Evolutionary conservation across 2,888 invertebrate species (phyloP), one percentile per base, ranked within the genome.

Genomic region (Drosophila seclusa): DNA sequence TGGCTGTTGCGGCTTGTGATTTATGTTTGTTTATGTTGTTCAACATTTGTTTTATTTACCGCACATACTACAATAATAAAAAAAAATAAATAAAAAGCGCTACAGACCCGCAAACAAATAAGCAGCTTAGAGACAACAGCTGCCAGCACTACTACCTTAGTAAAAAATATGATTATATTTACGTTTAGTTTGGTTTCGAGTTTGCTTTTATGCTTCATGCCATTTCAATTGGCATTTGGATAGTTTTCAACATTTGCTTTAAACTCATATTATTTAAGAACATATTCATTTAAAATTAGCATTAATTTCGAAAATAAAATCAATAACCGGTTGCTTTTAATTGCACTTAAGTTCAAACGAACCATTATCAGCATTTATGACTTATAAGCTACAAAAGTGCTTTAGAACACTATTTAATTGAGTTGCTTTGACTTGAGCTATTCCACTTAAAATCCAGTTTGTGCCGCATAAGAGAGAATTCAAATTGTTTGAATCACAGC

Each of bases 21-120:
- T 90, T 90, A 90, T 89, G 87, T 78, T 69, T 72, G 69, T 87
- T 83, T 80, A 73, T 70, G 72, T 79, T 83, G 84, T 78, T 74
- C 87, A 87, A 65, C 87, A 84, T 88, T 84, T 84, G 81, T 88
- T 88, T 83, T 83, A 61, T 71, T 80, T 62, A 80, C 80, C 78
- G 52, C 76, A 76, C 66, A 77, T 38, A 40, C 52, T 27, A 49
- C 7, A 58, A 62, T 13, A 38, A 64, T 34, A 65, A 55, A 58
- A 57, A 57, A 55, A 32, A 16, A 54, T 63, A 53, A 54, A 38
- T 27, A 55, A 40, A 31, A 36, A 55, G 27, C 58, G 36, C 53
- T 13, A 49, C 13, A 40, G 29, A 11, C 21, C 40, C 61, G n/a
- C 21, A 42, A 45, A 52, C 52, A 76, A 76, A 59, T 76, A 62